A percentile compares a stretch with the other conserved stretches of the same genome.
These are phyloP conservation scores for Dreissena rostriformis DNA, from an alignment of 1,140 invertebrate genomes.

Conservation along the genomic window DNA sequence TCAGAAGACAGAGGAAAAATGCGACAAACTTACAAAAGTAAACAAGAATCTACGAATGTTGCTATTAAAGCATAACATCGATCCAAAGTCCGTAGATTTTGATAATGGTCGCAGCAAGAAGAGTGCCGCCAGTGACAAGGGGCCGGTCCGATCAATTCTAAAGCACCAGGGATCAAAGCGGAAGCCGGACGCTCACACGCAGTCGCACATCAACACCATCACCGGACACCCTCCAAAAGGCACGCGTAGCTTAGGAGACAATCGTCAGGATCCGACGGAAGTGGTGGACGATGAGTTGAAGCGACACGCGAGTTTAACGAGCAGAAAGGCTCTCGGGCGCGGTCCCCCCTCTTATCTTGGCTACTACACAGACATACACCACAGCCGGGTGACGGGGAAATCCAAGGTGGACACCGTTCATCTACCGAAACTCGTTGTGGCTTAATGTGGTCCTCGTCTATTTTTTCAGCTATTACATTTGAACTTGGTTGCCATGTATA, in stretches of 20 bases:
- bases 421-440: slow-evolving; percentile 44
- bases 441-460: not conserved
- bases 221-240: slow-evolving; percentile 8
- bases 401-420: slow-evolving; percentile 17
- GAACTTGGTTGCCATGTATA: too few relatives aligned
- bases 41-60: slow-evolving; percentile 58
- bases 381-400: slow-evolving; percentile 15
- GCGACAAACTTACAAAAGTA: slow-evolving; percentile 56
- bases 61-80: slow-evolving; percentile 55
- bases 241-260: slow-evolving; percentile 48
- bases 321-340: slow-evolving; percentile 34
- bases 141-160: slow-evolving; percentile 31
- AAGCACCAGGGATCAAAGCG: slow-evolving; percentile 4
- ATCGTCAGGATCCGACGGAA: slow-evolving; percentile 14
- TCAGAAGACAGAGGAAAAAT: slow-evolving; percentile 49
- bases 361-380: slow-evolving; percentile 57
- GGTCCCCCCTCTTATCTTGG: slow-evolving; percentile 55
- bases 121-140: slow-evolving; percentile 14
- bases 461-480: too few relatives aligned
- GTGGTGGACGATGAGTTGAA: slow-evolving; percentile 14
- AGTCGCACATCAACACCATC: slow-evolving; percentile 16
- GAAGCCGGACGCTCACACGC: slow-evolving; percentile 24
- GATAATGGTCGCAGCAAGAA: slow-evolving; percentile 40
- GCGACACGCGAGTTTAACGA: slow-evolving; percentile 21
- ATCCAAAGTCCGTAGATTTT: slow-evolving; percentile 57